These are phyloP conservation scores for Halcyon badia DNA, from an alignment of 2,797 vertebrate species.

Conservation along the genomic window DNA sequence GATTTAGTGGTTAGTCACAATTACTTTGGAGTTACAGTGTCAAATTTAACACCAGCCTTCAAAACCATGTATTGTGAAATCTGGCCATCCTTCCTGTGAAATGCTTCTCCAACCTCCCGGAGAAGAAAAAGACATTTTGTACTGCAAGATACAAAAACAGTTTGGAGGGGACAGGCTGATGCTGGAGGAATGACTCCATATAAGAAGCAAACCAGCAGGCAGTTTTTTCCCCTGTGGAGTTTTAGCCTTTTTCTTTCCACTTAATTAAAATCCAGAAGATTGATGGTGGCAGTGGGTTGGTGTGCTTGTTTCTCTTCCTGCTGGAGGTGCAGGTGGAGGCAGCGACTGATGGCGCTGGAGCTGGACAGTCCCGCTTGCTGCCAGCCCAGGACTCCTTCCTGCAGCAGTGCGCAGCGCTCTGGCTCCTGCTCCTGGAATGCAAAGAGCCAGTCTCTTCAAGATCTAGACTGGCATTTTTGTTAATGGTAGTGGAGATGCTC, in stretches of 20 bases:
- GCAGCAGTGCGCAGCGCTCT: background rate
- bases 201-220: background rate
- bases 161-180: background rate
- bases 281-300: background rate
- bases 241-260: background rate
- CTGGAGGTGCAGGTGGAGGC: background rate
- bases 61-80: background rate
- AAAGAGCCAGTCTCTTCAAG: background rate
- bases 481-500: background rate
- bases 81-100: background rate
- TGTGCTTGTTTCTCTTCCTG: background rate
- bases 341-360: background rate
- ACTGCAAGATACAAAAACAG: background rate
- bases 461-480: background rate
- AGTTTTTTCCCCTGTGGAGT: background rate
- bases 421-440: accelerated
- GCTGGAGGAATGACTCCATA: background rate
- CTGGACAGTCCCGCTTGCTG: background rate
- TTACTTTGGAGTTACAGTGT: constrained; percentile 45
- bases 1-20: constrained; percentile 69
- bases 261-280: background rate
- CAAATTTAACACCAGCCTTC: constrained; percentile 48
- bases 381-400: background rate
- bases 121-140: background rate
- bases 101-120: background rate